These are phyloP conservation scores for Haemorhous mexicanus DNA, from an alignment of 2,113 vertebrate species.

Conservation along the genomic window DNA sequence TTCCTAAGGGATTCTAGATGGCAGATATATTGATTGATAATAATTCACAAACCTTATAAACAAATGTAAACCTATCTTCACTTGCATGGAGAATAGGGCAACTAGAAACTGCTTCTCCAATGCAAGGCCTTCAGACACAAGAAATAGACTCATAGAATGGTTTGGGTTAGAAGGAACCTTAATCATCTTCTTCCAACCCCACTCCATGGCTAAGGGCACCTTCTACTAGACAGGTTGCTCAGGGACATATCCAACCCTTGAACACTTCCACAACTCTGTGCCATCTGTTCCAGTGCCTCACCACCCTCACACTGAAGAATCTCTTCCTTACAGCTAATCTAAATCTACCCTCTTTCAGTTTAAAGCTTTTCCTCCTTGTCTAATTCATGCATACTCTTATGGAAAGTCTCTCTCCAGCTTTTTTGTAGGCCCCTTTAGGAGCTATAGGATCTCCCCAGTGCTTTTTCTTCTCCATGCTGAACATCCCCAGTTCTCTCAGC, in stretches of 20 bases:
- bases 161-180: not conserved
- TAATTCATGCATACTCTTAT: not conserved
- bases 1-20: not conserved
- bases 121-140: not conserved
- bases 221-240: not conserved
- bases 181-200: not conserved
- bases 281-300: not conserved
- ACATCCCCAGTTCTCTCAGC: not conserved
- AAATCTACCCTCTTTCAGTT: not conserved
- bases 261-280: not conserved
- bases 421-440: not conserved
- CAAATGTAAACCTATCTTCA: not conserved
- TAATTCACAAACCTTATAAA: not conserved
- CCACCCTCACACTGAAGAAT: not conserved
- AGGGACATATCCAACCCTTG: fast-evolving
- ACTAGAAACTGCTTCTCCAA: not conserved
- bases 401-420: not conserved
- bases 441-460: not conserved
- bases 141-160: not conserved
- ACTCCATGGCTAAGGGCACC: not conserved
- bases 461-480: not conserved
- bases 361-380: not conserved
- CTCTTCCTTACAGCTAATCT: not conserved
- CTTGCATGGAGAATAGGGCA: not conserved
- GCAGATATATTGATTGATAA: not conserved